A percentile compares a stretch with the other conserved stretches of the same genome.
Evolutionary conservation across 2,888 invertebrate species (phyloP).

Genomic region (Fragum sueziense): DNA sequence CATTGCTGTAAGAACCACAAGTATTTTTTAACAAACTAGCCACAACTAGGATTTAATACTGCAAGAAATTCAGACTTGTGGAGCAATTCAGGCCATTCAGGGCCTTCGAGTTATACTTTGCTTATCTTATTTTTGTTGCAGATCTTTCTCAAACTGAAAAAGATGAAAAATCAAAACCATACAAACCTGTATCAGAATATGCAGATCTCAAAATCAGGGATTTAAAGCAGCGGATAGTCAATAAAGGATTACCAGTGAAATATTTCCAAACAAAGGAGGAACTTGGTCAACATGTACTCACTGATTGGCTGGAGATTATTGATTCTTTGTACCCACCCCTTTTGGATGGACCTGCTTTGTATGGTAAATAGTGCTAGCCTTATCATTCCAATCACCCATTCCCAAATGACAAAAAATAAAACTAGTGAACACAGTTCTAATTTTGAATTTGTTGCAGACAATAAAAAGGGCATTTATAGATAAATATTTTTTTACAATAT

Average conservation of each 20-base stretch:
- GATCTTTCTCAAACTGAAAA: slow-evolving; percentile 53
- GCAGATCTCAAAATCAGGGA: slow-evolving; percentile 73
- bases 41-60: no score
- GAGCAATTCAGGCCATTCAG: no score
- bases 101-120: neutral
- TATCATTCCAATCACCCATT: no score
- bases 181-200: slow-evolving; percentile 72
- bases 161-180: slow-evolving; percentile 47
- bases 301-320: slow-evolving; percentile 78
- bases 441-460: no score
- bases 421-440: no score
- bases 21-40: no score
- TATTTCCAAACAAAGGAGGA: slow-evolving; percentile 78
- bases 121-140: slow-evolving; percentile 11
- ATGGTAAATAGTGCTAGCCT: slow-evolving; percentile 66
- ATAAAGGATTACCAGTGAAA: slow-evolving; percentile 78
- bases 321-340: slow-evolving; percentile 77
- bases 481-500: no score
- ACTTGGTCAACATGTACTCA: slow-evolving; percentile 73
- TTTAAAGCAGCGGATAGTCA: slow-evolving; percentile 79
- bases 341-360: slow-evolving; percentile 53
- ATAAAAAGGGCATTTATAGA: no score
- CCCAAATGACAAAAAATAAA: no score
- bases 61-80: no score
- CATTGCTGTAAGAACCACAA: no score